Base-by-base conservation (phyloP, 2,888 invertebrate species). In the Oscheius sp. region DNA sequence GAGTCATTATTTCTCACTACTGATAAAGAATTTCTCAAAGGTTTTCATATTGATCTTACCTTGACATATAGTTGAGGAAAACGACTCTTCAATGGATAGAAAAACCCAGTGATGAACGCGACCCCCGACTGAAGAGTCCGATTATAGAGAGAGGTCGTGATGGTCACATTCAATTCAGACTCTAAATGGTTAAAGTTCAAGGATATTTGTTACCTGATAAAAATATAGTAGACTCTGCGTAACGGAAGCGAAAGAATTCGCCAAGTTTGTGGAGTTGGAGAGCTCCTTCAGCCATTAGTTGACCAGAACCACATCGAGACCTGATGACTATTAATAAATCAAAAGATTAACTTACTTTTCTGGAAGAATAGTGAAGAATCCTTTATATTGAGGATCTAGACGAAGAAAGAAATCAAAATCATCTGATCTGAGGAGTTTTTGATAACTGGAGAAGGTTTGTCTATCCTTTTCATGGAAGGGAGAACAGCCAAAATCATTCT, bases 91-190 rank as follows among this genome's bases (percentile, higher is more conserved):
- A 64, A 56, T 45, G 70, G 71, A 66, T 66, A 81, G 44, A 93
- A 87, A 72, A 93, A 89, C 0, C 91, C 90, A 84, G 91, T 92
- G 2, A 93, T 86, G 77, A 93, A 89, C 0, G 93, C 93, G 77
- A 93, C 89, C 0, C 93, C 92, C 80, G 94, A 94, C 87, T 95
- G 95, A 84, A 93, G 93, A 20, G 95, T 95, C 81, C 96, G 90
- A 0, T 94, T 88, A 86, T 93, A 94, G 45, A 92, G 90, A 0
- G 95, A 94, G 78, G 93, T 92, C 22, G 66, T 66, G 1, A 78
- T 56, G 14, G 67, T 56, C n/a, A 75, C 56, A 41, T 75, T 61
- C 38, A 66, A 36, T 26, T 49, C 41, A 0, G 33, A 30, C 2
- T 61, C 70, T 70, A 26, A 36, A 68, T 4, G 2, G n/a, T 3